Evolutionary conservation across 2,797 vertebrate genomes (phyloP), one percentile per base, ranked within the genome.

Genomic region (Esox masquinongy): DNA sequence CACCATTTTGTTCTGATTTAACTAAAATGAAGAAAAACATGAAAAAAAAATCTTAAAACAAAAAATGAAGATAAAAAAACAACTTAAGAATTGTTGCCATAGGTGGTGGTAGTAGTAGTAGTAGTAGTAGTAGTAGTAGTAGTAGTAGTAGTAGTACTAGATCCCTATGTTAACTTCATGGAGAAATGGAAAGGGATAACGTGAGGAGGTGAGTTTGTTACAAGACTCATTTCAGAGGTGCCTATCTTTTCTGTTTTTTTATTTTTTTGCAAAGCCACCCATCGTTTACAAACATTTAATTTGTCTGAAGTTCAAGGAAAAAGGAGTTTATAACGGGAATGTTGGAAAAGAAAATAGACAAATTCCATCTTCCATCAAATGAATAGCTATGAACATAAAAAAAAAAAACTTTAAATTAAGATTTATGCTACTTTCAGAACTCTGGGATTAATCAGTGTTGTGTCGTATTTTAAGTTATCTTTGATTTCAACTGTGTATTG

Each of bases 401-500:
- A 83, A 68, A 61, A 85, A 6, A 39, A 90, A 94, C 91, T 92
- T 93, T 96, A 94, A 96, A 95, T 93, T 93, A 96, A 96, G 95
- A 96, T 91, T 85, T 90, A 91, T 94, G 95, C 95, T 95, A 93
- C 95, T 97, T 92, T 95, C 94, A 95, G 94, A 97, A 96, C 96
- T 97, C 97, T 97, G 97, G 97, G 97, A 97, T 95, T 90, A 96
- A 96, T 95, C 95, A 95, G 96, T 96, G 95, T 96, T 91, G 82
- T 77, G 80, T 91, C 87, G 86, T 86, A 80, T 88, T 92, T 91
- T 77, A 78, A 59, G 72, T 89, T 90, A 83, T 36, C 77, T 86
- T 94, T 91, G 89, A 79, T 90, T 84, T 92, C 81, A 74, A 88
- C 77, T 84, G 83, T 91, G 88, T 89, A 84, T 90, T 95, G 93